Evolutionary conservation across 2,888 invertebrate genomes (phyloP), one percentile per base, ranked within the genome.

Genomic region (Cephonodes hylas): DNA sequence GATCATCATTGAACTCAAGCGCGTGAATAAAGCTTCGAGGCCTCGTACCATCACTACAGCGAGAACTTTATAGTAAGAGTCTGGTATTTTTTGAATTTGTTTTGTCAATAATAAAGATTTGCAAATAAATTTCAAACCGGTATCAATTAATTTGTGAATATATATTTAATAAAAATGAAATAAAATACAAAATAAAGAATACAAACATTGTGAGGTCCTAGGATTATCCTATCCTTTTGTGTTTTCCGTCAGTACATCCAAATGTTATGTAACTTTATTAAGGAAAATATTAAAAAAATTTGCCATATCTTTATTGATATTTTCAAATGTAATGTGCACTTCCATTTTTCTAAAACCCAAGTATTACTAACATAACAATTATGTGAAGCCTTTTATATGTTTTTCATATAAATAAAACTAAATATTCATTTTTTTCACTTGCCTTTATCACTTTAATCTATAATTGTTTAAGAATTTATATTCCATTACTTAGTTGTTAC

Each of bases 51-150:
- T 38, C 13, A 71, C 80, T 72, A 68, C 77, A 69, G 70, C 87
- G 76, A 68, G 89, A 79, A 71, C 77, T 71, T 89, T 88, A 91
- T 90, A 91, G 91, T 92, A 92, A 92, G 91, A 88, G 68, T 73
- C 83, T 81, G 90, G 92, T 91, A 90, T 85, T 91, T 89, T 85
- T 87, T 84, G 86, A 85, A 80, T 83, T 86, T 83, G 85, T 85
- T 89, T 82, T 89, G 89, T 89, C 81, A 88, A 85, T 82, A 86
- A 86, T 75, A 80, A 86, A 86, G 74, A 80, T 73, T 73, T 73
- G 68, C 68, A 68, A 81, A 80, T 82, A 81, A 84, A 84, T 76
- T 71, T 76, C 72, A 80, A 75, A 81, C 77, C 75, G 63, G 75
- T 77, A 75, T 71, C 73, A 74, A 74, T 72, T 70, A 66, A 66